Percentiles rank a stretch among this genome's conserved stretches.
phyloP scores from a whole-genome alignment of 2,797 vertebrate genomes.

The Presbytis comata region DNA sequence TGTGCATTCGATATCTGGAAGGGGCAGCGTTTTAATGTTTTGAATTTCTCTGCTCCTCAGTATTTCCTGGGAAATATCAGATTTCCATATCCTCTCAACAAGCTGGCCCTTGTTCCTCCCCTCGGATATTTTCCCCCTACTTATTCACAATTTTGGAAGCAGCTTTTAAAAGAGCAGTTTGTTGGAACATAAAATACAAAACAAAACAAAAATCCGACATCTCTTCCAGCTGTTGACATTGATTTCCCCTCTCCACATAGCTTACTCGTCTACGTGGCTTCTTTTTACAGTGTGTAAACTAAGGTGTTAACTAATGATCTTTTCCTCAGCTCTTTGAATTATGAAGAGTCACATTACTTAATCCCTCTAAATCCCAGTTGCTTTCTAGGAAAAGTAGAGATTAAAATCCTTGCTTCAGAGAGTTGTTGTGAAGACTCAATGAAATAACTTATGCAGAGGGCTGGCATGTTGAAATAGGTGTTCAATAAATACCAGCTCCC shows the following conservation, averaged over 20 bases:
- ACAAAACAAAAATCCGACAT: background rate
- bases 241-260: rapidly evolving
- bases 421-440: background rate
- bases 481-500: background rate
- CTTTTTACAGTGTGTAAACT: background rate
- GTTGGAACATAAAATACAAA: background rate
- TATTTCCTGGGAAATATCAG: slow-evolving; percentile 43
- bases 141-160: slow-evolving; percentile 53
- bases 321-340: slow-evolving; percentile 12
- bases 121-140: background rate
- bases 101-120: background rate
- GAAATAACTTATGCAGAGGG: background rate
- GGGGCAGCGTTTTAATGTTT: background rate
- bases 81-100: slow-evolving; percentile 42
- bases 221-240: background rate
- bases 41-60: background rate
- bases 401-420: slow-evolving; percentile 11
- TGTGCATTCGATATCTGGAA: background rate
- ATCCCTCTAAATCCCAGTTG: background rate
- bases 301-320: background rate
- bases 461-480: background rate
- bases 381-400: slow-evolving; percentile 54
- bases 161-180: slow-evolving; percentile 53
- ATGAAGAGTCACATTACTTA: background rate
- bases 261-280: background rate